Conservation (phyloP, 2,888 invertebrate genomes). For the Calephelis perditalis region DNA sequence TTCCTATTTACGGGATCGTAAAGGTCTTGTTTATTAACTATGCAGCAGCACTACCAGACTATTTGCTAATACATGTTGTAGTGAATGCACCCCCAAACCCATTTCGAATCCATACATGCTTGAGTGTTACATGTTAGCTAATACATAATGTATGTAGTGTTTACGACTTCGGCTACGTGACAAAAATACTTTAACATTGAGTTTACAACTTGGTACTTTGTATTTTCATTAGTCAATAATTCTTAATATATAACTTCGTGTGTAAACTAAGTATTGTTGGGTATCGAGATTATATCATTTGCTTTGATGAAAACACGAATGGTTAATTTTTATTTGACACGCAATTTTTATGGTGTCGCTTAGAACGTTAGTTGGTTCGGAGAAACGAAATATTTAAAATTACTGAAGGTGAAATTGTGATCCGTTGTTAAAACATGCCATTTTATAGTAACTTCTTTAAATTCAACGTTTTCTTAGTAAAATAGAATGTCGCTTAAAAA, state of each 20-base stretch:
- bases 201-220: conserved; percentile 9
- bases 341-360: conserved; percentile 11
- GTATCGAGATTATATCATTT: conserved; percentile 8
- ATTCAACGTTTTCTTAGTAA: no score
- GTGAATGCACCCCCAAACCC: no score
- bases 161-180: conserved; percentile 2
- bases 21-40: no score
- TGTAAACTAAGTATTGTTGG: not conserved
- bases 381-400: not conserved
- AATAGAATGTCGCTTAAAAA: no score
- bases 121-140: not conserved
- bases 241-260: conserved; percentile 4
- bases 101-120: no score
- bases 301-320: conserved; percentile 17
- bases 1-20: no score
- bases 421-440: no score
- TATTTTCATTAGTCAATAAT: conserved; percentile 5
- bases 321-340: conserved; percentile 24
- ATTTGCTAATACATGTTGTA: no score
- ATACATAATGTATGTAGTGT: not conserved
- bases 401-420: no score
- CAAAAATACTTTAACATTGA: conserved; percentile 3
- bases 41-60: no score
- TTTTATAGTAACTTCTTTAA: no score
- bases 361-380: not conserved